These are phyloP conservation scores for Leiothrix lutea DNA, from an alignment of 2,113 vertebrate species.

Conservation along the genomic window DNA sequence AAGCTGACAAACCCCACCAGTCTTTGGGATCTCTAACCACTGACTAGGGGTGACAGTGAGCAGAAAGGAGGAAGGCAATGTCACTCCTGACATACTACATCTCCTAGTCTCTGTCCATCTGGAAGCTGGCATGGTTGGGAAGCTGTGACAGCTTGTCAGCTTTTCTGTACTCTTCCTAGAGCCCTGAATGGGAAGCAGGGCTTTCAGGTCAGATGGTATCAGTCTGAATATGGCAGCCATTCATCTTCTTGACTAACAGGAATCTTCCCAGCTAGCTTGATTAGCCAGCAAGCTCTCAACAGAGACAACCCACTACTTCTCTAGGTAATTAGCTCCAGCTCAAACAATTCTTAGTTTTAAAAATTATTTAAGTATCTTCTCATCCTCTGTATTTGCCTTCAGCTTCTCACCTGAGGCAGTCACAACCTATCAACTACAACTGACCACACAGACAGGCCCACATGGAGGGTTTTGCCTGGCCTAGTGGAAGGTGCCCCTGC, in stretches of 20 bases:
- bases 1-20: rapidly evolving
- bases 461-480: not conserved
- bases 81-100: rapidly evolving
- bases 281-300: not conserved
- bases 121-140: not conserved
- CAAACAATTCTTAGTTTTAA: not conserved
- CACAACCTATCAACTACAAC: not conserved
- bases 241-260: not conserved
- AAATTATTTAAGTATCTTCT: not conserved
- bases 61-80: not conserved
- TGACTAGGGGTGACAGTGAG: rapidly evolving
- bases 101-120: not conserved
- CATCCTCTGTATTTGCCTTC: not conserved
- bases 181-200: not conserved
- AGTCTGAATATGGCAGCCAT: not conserved
- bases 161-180: not conserved
- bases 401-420: not conserved
- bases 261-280: not conserved
- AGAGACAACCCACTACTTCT: not conserved
- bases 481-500: too few relatives aligned
- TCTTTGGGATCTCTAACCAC: not conserved
- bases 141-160: not conserved
- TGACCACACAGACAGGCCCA: not conserved
- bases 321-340: not conserved
- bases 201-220: not conserved